Conservation (phyloP, 2,113 vertebrate species). For the Lates calcarifer region DNA sequence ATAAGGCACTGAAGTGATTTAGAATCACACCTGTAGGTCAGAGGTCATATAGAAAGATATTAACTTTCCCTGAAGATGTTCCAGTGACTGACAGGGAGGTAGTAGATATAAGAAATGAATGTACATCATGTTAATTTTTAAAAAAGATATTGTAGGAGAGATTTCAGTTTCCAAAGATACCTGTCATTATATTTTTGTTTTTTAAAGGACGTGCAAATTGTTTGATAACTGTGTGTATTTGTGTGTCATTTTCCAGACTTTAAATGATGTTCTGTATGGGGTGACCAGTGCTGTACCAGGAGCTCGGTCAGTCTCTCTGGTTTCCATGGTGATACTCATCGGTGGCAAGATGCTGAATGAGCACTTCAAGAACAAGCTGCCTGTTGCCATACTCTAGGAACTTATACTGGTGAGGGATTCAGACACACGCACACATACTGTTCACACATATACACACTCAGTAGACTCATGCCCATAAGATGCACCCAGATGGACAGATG, state of each 20-base stretch:
- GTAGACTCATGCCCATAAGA: slow-evolving; percentile 47
- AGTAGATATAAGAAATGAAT: not conserved
- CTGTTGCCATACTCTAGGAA: slow-evolving; percentile 60
- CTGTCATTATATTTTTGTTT: not conserved
- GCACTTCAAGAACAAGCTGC: slow-evolving; percentile 67
- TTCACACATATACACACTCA: slow-evolving; percentile 4
- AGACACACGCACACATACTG: slow-evolving; percentile 14
- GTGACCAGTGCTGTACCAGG: slow-evolving; percentile 43
- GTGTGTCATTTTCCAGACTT: slow-evolving; percentile 29
- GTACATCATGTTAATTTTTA: not conserved
- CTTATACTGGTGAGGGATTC: slow-evolving; percentile 53
- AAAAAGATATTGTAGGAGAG: no score
- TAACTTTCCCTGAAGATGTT: not conserved
- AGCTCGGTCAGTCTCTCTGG: slow-evolving; percentile 47
- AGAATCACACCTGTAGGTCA: not conserved
- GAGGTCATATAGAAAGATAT: not conserved
- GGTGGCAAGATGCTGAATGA: slow-evolving; percentile 66
- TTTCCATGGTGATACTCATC: slow-evolving; percentile 55
- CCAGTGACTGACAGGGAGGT: not conserved
- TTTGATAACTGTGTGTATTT: not conserved
- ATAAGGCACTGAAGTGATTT: not conserved
- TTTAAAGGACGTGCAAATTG: no score
- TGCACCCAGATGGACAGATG: slow-evolving; percentile 64
- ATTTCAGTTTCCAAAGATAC: not conserved
- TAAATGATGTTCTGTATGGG: slow-evolving; percentile 53